phyloP scores from a whole-genome alignment of 2,797 vertebrate genomes.

The Synanceia verrucosa region DNA sequence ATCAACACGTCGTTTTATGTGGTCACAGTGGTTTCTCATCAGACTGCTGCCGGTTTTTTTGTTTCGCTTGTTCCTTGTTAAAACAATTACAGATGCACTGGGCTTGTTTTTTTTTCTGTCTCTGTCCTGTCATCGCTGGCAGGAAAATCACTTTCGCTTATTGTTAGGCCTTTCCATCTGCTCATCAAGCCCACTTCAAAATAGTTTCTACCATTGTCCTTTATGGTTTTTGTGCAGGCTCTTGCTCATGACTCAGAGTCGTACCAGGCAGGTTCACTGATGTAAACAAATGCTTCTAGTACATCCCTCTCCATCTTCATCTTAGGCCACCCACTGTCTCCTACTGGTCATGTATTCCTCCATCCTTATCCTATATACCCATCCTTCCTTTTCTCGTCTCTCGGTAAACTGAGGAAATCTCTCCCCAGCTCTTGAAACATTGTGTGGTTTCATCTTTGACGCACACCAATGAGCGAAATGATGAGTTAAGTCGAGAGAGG shows the following conservation, averaged over 20 bases:
- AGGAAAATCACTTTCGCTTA: conserved; percentile 14
- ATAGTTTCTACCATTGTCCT: conserved; percentile 5
- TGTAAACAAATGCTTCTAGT: conserved; percentile 2
- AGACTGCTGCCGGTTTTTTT: conserved; percentile 20
- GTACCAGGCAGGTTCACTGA: conserved; percentile 1
- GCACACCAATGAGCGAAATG: conserved; percentile 35
- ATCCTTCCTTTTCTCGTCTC: conserved; percentile 15
- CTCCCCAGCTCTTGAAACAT: conserved; percentile 40
- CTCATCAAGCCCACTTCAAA: background rate
- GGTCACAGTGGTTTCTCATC: conserved; percentile 43
- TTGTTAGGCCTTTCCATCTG: background rate
- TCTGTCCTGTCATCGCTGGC: conserved; percentile 3
- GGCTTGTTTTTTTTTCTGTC: conserved; percentile 24
- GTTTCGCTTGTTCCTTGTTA: conserved; percentile 47
- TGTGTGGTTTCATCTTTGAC: conserved; percentile 69
- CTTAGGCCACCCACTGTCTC: background rate
- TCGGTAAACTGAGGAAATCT: conserved; percentile 43
- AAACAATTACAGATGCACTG: conserved; percentile 42
- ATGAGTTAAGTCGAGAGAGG: conserved; percentile 17
- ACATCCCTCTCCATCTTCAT: background rate
- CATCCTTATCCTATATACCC: background rate
- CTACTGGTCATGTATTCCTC: background rate
- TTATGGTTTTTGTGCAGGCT: background rate
- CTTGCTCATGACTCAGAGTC: conserved; percentile 22
- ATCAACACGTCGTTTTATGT: background rate